These are phyloP conservation scores for Dolichopus griseipennis DNA, from an alignment of 2,888 invertebrate genomes.

Conservation along the genomic window DNA sequence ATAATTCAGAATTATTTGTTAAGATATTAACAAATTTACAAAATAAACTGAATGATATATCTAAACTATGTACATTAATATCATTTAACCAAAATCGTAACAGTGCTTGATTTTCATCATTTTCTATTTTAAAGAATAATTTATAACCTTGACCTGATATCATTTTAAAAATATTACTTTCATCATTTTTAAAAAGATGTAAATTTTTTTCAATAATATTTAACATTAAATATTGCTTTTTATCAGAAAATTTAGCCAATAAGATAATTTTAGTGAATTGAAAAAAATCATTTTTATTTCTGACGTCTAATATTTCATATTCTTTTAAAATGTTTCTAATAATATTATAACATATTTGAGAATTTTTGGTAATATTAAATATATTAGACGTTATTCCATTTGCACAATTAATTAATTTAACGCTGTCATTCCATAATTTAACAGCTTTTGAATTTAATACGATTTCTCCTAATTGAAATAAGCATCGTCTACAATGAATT, in stretches of 20 bases:
- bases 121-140: constrained; percentile 4
- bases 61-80: neutral
- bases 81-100: neutral
- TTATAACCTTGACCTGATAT: neutral
- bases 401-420: neutral
- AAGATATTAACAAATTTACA: neutral
- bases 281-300: neutral
- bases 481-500: neutral
- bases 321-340: neutral
- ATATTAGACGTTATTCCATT: neutral
- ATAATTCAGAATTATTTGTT: neutral
- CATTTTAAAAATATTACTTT: neutral
- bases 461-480: neutral
- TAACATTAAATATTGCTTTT: neutral
- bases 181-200: neutral
- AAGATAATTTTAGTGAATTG: neutral
- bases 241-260: neutral
- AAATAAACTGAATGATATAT: neutral
- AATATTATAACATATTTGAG: neutral
- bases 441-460: neutral
- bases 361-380: neutral
- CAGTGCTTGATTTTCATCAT: neutral
- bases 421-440: neutral
- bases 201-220: constrained; percentile 6
- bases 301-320: neutral